Evolutionary conservation across 2,888 invertebrate genomes (phyloP).

Genomic region (Sarcophaga carnaria): DNA sequence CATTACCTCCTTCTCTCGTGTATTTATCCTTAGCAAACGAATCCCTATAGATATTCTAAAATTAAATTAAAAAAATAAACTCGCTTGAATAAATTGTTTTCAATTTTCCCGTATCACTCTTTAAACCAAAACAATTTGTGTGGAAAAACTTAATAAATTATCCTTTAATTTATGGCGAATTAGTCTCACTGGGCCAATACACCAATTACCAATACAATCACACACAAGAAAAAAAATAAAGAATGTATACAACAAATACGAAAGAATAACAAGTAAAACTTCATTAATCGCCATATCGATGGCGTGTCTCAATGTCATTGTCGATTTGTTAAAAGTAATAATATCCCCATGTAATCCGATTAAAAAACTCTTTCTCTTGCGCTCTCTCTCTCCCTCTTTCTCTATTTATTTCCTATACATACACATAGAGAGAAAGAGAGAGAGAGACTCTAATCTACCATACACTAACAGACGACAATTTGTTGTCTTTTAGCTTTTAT

Average conservation of each 20-base stretch:
- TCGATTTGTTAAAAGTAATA: constrained; percentile 10
- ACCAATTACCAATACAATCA: too few relatives aligned
- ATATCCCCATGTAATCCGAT: constrained; percentile 34
- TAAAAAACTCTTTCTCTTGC: constrained; percentile 1
- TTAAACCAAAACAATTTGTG: too few relatives aligned
- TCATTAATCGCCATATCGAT: neutral
- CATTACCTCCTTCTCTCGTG: too few relatives aligned
- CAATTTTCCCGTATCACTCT: too few relatives aligned
- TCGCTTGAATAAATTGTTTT: too few relatives aligned
- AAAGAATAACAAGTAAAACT: neutral
- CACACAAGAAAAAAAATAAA: neutral
- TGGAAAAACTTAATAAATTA: too few relatives aligned
- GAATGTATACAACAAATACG: neutral
- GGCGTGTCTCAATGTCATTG: neutral
- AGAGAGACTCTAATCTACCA: neutral
- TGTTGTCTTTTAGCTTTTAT: neutral
- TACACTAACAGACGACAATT: neutral
- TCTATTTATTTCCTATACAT: neutral
- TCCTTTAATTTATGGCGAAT: too few relatives aligned
- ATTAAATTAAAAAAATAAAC: too few relatives aligned
- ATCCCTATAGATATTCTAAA: too few relatives aligned
- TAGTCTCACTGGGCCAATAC: too few relatives aligned
- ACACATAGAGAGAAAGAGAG: neutral
- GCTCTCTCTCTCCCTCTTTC: neutral
- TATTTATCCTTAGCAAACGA: too few relatives aligned